phyloP scores from a whole-genome alignment of 2,888 invertebrate species.

The Agrochola circellaris region DNA sequence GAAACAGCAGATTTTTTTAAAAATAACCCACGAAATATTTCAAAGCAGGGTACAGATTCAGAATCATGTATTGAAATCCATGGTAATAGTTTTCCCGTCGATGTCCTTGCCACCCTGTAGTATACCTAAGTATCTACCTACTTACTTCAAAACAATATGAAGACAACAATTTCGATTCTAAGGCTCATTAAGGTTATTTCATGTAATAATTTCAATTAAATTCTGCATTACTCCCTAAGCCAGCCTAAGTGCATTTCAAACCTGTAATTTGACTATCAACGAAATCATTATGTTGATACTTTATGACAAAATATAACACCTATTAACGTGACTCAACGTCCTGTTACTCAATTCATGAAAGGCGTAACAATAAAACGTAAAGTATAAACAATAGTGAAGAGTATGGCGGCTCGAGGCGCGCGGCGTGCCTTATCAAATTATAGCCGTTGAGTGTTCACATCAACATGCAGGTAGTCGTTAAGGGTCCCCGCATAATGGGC shows the following conservation, averaged over 20 bases:
- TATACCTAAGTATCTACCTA: too few species aligned
- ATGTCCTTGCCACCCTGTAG: too few species aligned
- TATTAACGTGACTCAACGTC: constrained; percentile 35
- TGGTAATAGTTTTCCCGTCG: too few species aligned
- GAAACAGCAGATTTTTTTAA: too few species aligned
- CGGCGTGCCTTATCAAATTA: constrained; percentile 82
- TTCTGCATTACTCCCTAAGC: constrained; percentile 25
- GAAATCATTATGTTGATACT: constrained; percentile 9
- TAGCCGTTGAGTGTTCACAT: constrained; percentile 80
- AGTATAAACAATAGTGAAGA: constrained; percentile 56
- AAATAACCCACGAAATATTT: too few species aligned
- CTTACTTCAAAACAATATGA: constrained; percentile 8
- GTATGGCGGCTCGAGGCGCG: constrained; percentile 42
- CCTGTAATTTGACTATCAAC: constrained; percentile 36
- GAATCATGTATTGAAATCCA: too few species aligned
- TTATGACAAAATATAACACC: constrained; percentile 31
- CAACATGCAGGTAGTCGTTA: constrained; percentile 79
- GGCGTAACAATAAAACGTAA: constrained; percentile 48
- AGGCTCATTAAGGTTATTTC: constrained; percentile 39
- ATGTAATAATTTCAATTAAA: constrained; percentile 46
- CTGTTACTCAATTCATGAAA: constrained; percentile 51
- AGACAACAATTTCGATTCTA: constrained; percentile 29
- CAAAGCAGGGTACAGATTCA: too few species aligned
- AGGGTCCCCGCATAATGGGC: constrained; percentile 80
- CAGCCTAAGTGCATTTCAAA: constrained; percentile 36